These are phyloP conservation scores for Phymatocera aterrima DNA, from an alignment of 2,888 invertebrate species.

Conservation along the genomic window DNA sequence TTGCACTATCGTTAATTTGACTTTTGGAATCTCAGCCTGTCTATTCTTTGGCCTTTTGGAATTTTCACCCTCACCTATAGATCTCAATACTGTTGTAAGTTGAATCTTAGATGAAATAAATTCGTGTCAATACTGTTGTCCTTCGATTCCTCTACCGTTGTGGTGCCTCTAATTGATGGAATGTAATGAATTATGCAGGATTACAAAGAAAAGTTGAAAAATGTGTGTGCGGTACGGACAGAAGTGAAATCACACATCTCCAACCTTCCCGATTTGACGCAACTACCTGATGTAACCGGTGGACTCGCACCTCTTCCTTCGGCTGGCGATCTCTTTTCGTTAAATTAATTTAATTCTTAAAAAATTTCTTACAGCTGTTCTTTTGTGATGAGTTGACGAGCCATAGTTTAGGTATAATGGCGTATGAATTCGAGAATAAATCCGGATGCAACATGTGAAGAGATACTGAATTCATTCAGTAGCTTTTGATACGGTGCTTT, in stretches of 20 bases:
- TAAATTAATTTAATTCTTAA: conserved; percentile 72
- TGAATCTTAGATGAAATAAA: conserved; percentile 14
- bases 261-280: conserved; percentile 94
- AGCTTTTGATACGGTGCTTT: background rate
- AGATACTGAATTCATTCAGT: background rate
- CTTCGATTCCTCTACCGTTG: conserved; percentile 23
- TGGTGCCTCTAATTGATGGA: background rate
- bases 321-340: conserved; percentile 94
- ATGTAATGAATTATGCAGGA: conserved; percentile 80
- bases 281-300: conserved; percentile 94
- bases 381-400: conserved; percentile 18
- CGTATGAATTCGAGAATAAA: background rate
- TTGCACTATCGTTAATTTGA: too few relatives aligned
- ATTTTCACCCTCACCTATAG: too few relatives aligned
- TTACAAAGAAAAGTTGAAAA: conserved; percentile 92
- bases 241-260: conserved; percentile 96
- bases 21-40: too few relatives aligned
- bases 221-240: conserved; percentile 89
- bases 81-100: conserved; percentile 1
- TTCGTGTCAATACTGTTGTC: conserved; percentile 26
- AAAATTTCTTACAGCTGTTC: background rate
- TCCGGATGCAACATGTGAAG: background rate
- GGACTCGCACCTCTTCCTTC: conserved; percentile 95
- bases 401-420: background rate
- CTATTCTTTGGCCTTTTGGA: too few relatives aligned